phyloP scores from a whole-genome alignment of 2,797 vertebrate genomes.

The Sphaeramia orbicularis region DNA sequence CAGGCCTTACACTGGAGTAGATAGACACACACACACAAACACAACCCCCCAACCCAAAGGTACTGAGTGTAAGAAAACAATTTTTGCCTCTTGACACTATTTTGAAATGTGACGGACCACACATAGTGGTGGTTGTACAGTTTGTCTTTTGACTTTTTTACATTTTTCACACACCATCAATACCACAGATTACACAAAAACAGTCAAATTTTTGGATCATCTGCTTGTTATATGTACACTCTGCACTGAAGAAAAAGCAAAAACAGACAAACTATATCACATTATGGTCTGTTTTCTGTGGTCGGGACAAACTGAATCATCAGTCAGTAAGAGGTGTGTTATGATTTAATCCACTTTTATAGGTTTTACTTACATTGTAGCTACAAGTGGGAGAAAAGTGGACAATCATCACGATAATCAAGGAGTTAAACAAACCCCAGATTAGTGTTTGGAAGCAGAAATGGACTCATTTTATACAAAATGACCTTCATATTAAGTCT shows the following conservation, averaged over 20 bases:
- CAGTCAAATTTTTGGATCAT: conserved; percentile 29
- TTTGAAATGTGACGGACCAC: conserved; percentile 35
- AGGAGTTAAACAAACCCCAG: too few relatives aligned
- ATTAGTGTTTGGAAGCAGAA: too few relatives aligned
- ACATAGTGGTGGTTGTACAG: conserved; percentile 30
- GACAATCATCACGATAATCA: too few relatives aligned
- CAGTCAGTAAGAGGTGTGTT: too few relatives aligned
- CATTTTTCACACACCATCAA: conserved; percentile 30
- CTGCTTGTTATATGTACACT: conserved; percentile 29
- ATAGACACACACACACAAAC: conserved; percentile 16
- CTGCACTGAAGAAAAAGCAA: conserved; percentile 9
- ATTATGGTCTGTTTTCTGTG: conserved; percentile 18
- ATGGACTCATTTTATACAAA: too few relatives aligned
- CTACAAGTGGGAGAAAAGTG: too few relatives aligned
- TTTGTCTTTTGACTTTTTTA: conserved; percentile 19
- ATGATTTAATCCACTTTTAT: too few relatives aligned
- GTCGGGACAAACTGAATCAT: conserved; percentile 1
- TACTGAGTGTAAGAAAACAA: conserved; percentile 28
- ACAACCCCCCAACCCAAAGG: neutral
- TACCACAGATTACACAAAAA: conserved; percentile 29
- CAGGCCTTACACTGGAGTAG: conserved; percentile 9
- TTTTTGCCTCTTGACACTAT: conserved; percentile 22
- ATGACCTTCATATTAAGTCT: too few relatives aligned
- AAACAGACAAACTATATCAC: conserved; percentile 18
- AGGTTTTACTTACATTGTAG: too few relatives aligned